These are phyloP conservation scores for Amphiprion percula DNA, from an alignment of 2,113 vertebrate species.

Conservation along the genomic window DNA sequence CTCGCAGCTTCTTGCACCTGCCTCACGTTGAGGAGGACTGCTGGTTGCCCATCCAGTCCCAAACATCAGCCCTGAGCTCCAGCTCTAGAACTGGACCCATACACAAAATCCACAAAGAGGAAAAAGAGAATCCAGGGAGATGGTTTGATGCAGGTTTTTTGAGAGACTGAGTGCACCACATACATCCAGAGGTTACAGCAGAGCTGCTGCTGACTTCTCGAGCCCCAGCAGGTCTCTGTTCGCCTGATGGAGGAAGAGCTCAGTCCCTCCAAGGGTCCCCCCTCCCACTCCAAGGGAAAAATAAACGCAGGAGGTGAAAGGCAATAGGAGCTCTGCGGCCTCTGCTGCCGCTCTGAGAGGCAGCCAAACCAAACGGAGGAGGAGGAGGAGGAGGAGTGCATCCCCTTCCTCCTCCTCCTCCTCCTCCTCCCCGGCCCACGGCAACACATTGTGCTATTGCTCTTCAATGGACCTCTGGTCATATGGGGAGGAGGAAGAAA, in stretches of 20 bases:
- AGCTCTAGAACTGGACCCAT: background rate
- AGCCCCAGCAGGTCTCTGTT: constrained; percentile 61
- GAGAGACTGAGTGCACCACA: constrained; percentile 31
- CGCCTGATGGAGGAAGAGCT: constrained; percentile 25
- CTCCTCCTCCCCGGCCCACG: constrained; percentile 58
- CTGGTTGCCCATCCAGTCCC: constrained; percentile 16
- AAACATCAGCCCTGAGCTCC: constrained; percentile 46
- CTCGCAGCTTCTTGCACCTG: constrained; percentile 80
- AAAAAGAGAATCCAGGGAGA: constrained; percentile 12
- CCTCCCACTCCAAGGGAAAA: constrained; percentile 73
- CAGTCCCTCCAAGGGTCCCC: constrained; percentile 62
- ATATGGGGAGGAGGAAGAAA: constrained; percentile 61
- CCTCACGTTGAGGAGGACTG: constrained; percentile 45
- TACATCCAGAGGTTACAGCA: constrained; percentile 30
- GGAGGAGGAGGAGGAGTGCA: constrained; percentile 61
- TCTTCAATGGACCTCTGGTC: constrained; percentile 74
- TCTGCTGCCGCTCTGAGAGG: constrained; percentile 60
- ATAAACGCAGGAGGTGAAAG: constrained; percentile 67
- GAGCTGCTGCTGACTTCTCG: constrained; percentile 60
- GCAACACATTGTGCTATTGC: constrained; percentile 80
- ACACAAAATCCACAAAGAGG: constrained; percentile 5
- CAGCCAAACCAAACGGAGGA: constrained; percentile 82
- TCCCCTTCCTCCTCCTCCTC: constrained; percentile 32
- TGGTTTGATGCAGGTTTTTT: constrained; percentile 15
- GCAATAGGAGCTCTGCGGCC: constrained; percentile 56